Evolutionary conservation across 2,113 vertebrate genomes (phyloP).

Genomic region (Podarcis muralis): DNA sequence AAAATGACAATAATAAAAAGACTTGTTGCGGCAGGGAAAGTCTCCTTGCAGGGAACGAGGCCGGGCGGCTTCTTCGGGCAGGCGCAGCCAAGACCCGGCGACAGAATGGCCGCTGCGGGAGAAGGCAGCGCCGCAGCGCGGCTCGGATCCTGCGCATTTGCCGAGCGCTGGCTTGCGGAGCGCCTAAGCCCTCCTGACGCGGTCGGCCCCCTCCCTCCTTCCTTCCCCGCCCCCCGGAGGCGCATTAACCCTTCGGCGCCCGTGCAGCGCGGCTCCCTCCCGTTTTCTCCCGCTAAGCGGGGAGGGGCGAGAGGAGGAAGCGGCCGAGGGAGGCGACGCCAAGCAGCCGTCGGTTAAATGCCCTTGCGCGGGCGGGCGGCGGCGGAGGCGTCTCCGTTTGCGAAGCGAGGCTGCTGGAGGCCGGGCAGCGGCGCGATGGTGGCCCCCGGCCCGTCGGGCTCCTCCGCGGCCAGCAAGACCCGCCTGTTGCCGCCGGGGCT

Average conservation of each 20-base stretch:
- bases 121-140: neutral
- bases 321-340: constrained; percentile 61
- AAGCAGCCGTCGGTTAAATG: constrained; percentile 29
- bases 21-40: no score
- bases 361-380: constrained; percentile 1
- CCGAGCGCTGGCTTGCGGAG: neutral
- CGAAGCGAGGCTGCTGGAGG: neutral
- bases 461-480: no score
- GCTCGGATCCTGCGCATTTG: neutral
- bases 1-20: no score
- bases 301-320: constrained; percentile 38
- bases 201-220: constrained; percentile 9
- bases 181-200: neutral
- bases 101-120: neutral
- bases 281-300: no score
- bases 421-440: neutral
- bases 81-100: neutral
- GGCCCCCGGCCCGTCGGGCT: no score
- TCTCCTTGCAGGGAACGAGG: no score
- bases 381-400: neutral
- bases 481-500: neutral
- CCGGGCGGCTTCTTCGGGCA: neutral
- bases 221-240: neutral
- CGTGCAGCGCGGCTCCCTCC: neutral
- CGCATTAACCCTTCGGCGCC: neutral